Base-by-base conservation (phyloP, 2,113 vertebrate species). In the Cariama cristata region DNA sequence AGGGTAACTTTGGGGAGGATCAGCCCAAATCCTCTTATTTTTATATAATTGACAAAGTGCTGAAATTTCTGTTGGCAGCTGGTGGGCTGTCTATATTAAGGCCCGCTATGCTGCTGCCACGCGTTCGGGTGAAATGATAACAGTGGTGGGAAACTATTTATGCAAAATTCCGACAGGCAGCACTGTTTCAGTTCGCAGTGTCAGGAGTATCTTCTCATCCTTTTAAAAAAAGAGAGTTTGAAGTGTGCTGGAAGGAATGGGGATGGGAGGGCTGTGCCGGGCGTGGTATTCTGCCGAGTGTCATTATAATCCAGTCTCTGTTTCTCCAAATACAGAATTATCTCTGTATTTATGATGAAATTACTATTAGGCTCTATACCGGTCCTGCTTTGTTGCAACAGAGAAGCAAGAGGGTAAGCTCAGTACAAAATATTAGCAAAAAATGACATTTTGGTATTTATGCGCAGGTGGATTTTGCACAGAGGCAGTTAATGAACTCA, bases 11-110 rank as follows among this genome's bases (percentile, higher is more conserved):
- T 9, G 68, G 66, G 77, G 66, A 94, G 62, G 69, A 72, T 90
- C 60, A 90, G 79, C 79, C 93, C 85, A 86, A 95, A 91, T 79
- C 66, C 52, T 87, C 49, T 85, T 64, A 26, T 58, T 95, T 96
- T 97, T 97, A 92, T 62, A 11, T 97, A 95, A 94, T 15, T 97
- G 97, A 97, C 97, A 94, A 85, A 72, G 95, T 94, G 96, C 93
- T 97, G 96, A 97, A 93, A 42, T 95, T 22, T 28, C 77, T 90
- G 97, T 72, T 97, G 97, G 96, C 97, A 95, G 97, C 97, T 97
- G 96, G 96, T 97, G 96, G 95, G 96, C 93, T 96, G 95, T 38
- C 95, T 95, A 63, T 90, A 24, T 63, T 24, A 67, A 94, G 92
- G 92, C 67, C 32, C 3, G 72, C 71, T 52, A 68, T 96, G 91